Conservation (phyloP, 1,140 invertebrate species). For the Periplaneta americana region DNA sequence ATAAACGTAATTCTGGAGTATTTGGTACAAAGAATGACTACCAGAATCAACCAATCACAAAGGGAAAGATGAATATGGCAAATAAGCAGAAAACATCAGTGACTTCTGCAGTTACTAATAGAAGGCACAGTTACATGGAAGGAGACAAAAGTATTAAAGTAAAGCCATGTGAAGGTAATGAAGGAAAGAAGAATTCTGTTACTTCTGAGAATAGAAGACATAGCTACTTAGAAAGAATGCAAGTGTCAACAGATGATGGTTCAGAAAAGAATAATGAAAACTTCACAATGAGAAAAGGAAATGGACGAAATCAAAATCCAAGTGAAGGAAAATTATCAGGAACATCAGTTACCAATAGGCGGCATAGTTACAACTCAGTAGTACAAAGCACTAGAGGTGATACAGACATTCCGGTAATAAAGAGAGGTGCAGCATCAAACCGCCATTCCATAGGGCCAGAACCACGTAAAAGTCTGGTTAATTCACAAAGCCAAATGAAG, state of each 20-base stretch:
- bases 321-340: not conserved
- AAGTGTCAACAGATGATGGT: not conserved
- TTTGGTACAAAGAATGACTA: not conserved
- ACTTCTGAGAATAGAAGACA: not conserved
- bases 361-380: not conserved
- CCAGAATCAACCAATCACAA: not conserved
- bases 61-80: not conserved
- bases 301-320: not conserved
- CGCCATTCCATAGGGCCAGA: not conserved
- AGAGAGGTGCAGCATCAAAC: not conserved
- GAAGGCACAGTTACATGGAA: constrained; percentile 6
- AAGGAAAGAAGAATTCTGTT: not conserved
- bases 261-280: not conserved
- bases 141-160: not conserved
- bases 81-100: not conserved
- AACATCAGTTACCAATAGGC: not conserved
- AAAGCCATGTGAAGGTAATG: not conserved
- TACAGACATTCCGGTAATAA: not conserved
- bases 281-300: not conserved
- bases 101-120: not conserved
- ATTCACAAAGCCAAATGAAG: not conserved
- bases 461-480: not conserved
- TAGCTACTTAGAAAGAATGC: not conserved
- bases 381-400: not conserved
- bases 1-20: not conserved